Base-by-base conservation (phyloP, 2,113 vertebrate genomes). In the Prunella himalayana region DNA sequence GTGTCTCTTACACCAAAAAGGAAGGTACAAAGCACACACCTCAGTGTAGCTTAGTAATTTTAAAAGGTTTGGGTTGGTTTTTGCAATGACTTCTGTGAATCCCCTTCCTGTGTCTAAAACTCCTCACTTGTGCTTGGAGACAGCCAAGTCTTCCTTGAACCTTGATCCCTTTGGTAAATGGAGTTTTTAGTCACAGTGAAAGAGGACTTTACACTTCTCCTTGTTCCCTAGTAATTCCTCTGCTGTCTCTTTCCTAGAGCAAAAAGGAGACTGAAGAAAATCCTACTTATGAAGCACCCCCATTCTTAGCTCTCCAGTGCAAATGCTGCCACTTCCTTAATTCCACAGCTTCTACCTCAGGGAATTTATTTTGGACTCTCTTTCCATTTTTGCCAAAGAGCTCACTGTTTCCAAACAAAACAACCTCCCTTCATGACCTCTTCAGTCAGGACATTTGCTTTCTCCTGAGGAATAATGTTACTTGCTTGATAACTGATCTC, bases 311-410 rank as follows among this genome's bases (percentile, higher is more conserved):
- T 70, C 25, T 95, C 65, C 41, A 82, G 66, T 85, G 84, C 35
- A 93, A 95, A 86, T 27, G 35, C 71, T 83, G 53, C 76, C 71
- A 93, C 71, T 79, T 93, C 83, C 76, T 90, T 87, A 95, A 94
- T 93, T 91, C 84, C 90, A 88, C 82, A 92, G 21, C 28, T 93
- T 90, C 94, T 96, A 41, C 88, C 90, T 95, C 68, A 64, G 82
- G 88, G 92, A 93, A 93, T 96, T 97, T 97, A 90, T 83, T 93
- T 96, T 97, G 92, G 94, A 90, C 68, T 93, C n/a, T 86, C 31
- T 7, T 61, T 20, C 22, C 8, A 13, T 81, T 88, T 90, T 86
- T 86, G 76, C 82, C 93, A 93, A 81, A 75, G 60, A 90, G 6
- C 28, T 88, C 64, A 68, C 76, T 86, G 84, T 79, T 94, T 95